These are phyloP conservation scores for Phymastichus coffea DNA, from an alignment of 1,140 invertebrate genomes.

Conservation along the genomic window DNA sequence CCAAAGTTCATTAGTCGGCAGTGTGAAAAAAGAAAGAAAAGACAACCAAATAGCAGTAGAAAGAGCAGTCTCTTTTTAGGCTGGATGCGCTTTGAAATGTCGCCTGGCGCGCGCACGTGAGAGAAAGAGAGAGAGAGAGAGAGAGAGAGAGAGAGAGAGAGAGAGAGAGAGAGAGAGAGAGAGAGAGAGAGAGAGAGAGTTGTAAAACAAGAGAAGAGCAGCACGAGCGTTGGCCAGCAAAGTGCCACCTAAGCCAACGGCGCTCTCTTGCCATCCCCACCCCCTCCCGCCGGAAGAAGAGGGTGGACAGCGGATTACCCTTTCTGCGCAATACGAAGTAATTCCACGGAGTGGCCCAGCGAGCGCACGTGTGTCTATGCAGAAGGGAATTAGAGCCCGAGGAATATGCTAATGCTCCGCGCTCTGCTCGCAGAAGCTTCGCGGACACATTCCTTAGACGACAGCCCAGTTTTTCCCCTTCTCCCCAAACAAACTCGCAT, in stretches of 20 bases:
- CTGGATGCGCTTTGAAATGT: too few relatives aligned
- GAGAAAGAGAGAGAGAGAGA: background rate
- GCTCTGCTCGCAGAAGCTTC: too few relatives aligned
- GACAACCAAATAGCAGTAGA: too few relatives aligned
- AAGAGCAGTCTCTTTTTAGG: too few relatives aligned
- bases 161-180: background rate
- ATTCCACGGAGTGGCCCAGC: conserved; percentile 3
- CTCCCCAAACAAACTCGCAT: too few relatives aligned
- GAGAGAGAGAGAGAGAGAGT: background rate
- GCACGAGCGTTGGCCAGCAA: conserved; percentile 26
- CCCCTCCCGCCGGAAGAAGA: too few relatives aligned
- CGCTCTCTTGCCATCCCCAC: background rate
- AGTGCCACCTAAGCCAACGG: conserved; percentile 28
- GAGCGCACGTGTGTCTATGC: background rate
- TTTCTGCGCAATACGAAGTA: conserved; percentile 19
- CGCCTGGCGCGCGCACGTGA: too few relatives aligned
- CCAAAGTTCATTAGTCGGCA: too few relatives aligned
- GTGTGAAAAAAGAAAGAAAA: too few relatives aligned
- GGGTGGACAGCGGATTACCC: conserved; percentile 24
- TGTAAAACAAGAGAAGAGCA: conserved; percentile 23
- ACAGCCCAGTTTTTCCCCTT: too few relatives aligned
- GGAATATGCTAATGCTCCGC: conserved; percentile 8
- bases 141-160: background rate
- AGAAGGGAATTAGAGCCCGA: conserved; percentile 16
- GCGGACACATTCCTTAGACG: too few relatives aligned